Percentiles rank a stretch among this genome's conserved stretches.
These are phyloP conservation scores for Carassius carassius DNA, from an alignment of 2,113 vertebrate species.

Conservation along the genomic window DNA sequence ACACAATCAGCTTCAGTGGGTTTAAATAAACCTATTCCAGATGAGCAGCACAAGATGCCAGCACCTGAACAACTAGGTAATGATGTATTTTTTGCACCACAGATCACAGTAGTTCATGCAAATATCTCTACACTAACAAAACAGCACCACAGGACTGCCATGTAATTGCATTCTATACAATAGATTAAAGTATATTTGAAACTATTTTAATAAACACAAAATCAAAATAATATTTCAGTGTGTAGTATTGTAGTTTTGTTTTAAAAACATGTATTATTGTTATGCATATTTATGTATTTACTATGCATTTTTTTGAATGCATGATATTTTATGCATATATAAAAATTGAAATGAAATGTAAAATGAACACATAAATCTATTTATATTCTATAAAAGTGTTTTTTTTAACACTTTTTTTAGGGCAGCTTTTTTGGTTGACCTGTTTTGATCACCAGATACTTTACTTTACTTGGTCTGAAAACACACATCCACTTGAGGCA, in stretches of 20 bases:
- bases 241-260: no score
- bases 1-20: not conserved
- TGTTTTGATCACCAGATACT: not conserved
- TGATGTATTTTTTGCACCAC: not conserved
- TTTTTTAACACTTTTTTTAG: not conserved
- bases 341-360: no score
- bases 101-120: not conserved
- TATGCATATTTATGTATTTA: no score
- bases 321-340: no score
- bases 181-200: no score
- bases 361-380: no score
- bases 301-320: no score
- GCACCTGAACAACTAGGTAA: slow-evolving; percentile 48
- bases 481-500: not conserved
- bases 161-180: no score
- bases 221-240: no score
- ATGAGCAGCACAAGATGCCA: slow-evolving; percentile 46
- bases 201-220: no score
- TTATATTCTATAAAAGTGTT: no score
- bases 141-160: not conserved
- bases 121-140: not conserved
- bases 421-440: not conserved
- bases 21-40: not conserved
- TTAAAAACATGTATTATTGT: no score
- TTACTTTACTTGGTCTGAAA: not conserved